Evolutionary conservation across 2,888 invertebrate species (phyloP), one percentile per base, ranked within the genome.

Genomic region (Ecdyonurus torrentis): DNA sequence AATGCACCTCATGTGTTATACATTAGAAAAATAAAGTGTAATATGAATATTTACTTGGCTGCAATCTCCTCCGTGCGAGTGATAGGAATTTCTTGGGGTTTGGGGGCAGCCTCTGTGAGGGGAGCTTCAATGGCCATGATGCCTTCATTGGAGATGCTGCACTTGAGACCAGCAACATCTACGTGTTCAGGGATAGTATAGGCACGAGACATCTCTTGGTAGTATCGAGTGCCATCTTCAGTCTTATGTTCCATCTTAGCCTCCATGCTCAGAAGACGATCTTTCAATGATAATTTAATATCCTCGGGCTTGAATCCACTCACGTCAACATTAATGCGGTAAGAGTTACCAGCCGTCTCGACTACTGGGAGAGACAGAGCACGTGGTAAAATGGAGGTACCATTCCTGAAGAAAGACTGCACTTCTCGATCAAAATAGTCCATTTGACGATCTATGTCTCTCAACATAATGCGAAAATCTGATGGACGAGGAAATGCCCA

Each of bases 81-180:
- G 55, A 55, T 55, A n/a, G 55, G 55, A 55, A 55, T 55, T 20
- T 55, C 55, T n/a, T 55, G 5, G 55, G 55, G 55, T n/a, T 55
- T 55, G 19, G n/a, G 7, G 20, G 22, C 55, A 7, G 5, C 55
- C n/a, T n/a, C 55, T 10, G 55, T 62, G 37, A 67, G 63, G 0
- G 69, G 67, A 20, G 69, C 71, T 61, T 71, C 70, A 61, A 71
- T 66, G 22, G 65, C 66, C 20, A 71, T 64, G 23, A 69, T 61
- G 20, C 70, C 71, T 25, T 70, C 68, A 10, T 65, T 64, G 15
- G 66, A 64, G 25, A 70, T 61, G 24, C 66, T 25, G 1, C 69
- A 69, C 63, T 70, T 70, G 58, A 71, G 63, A 24, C 66, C 65
- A 2, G 66, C 63, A 1, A 61, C 5, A 23, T 71, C 69, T 20